Percentiles rank a stretch among this genome's conserved stretches.
These are phyloP conservation scores for Nemoura dubitans DNA, from an alignment of 2,888 invertebrate species.

Conservation along the genomic window DNA sequence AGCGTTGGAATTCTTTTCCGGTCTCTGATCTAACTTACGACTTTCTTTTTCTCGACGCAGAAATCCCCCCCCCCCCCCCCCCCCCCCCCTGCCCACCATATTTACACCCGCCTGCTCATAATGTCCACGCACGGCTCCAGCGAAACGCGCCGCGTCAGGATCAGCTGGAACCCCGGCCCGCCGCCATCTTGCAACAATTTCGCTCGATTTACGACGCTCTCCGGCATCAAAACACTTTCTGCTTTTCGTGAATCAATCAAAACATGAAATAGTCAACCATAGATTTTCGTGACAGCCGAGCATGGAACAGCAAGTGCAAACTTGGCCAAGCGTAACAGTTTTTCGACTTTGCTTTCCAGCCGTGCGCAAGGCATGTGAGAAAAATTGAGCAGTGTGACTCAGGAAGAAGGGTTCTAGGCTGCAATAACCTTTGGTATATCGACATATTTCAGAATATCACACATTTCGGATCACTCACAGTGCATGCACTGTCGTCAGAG, in stretches of 20 bases:
- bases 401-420: no score
- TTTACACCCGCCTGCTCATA: conserved; percentile 44
- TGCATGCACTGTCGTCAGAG: no score
- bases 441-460: no score
- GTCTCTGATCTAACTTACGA: conserved; percentile 48
- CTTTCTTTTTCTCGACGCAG: conserved; percentile 44
- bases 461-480: no score
- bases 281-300: neutral
- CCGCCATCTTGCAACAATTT: neutral
- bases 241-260: neutral
- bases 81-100: neutral
- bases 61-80: neutral
- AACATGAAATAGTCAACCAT: neutral
- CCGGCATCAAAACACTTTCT: conserved; percentile 7
- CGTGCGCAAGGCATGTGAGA: no score
- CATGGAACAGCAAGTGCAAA: neutral
- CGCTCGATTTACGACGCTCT: neutral
- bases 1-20: conserved; percentile 49
- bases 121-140: conserved; percentile 28
- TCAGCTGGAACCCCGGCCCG: neutral
- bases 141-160: neutral
- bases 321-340: neutral
- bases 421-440: no score
- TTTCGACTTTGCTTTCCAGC: neutral
- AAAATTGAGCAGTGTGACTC: no score